These are phyloP conservation scores for Heliconius himera DNA, from an alignment of 1,140 invertebrate species.

Conservation along the genomic window DNA sequence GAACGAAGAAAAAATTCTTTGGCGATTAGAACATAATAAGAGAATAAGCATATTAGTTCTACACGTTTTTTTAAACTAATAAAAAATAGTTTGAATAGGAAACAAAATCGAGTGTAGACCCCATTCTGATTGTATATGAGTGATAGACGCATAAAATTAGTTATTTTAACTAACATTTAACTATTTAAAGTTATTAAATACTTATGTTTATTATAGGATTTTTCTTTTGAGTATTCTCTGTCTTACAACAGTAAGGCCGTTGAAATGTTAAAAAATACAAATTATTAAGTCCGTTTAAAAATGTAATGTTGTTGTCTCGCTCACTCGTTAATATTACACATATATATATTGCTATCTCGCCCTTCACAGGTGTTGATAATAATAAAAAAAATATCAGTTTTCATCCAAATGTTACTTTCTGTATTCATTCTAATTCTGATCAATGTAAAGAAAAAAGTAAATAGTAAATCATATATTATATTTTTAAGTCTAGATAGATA, in stretches of 20 bases:
- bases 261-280: not conserved
- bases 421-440: no score
- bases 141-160: not conserved
- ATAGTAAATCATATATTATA: no score
- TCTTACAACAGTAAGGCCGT: slow-evolving; percentile 1
- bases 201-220: not conserved
- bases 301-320: not conserved
- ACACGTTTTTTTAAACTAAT: not conserved
- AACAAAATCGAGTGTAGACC: not conserved
- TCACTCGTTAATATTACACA: not conserved
- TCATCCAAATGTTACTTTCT: not conserved
- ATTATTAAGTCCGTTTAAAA: not conserved
- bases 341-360: not conserved
- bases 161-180: not conserved
- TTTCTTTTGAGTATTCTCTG: not conserved
- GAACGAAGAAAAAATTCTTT: not conserved
- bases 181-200: slow-evolving; percentile 9
- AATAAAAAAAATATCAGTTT: not conserved
- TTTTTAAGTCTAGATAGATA: no score
- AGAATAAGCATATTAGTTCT: not conserved
- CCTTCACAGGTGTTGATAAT: not conserved
- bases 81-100: not conserved
- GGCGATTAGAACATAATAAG: not conserved
- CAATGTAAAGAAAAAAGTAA: no score
- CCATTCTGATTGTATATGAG: no score